Conservation (phyloP, 2,113 vertebrate genomes). For the Eulacestoma nigropectus region DNA sequence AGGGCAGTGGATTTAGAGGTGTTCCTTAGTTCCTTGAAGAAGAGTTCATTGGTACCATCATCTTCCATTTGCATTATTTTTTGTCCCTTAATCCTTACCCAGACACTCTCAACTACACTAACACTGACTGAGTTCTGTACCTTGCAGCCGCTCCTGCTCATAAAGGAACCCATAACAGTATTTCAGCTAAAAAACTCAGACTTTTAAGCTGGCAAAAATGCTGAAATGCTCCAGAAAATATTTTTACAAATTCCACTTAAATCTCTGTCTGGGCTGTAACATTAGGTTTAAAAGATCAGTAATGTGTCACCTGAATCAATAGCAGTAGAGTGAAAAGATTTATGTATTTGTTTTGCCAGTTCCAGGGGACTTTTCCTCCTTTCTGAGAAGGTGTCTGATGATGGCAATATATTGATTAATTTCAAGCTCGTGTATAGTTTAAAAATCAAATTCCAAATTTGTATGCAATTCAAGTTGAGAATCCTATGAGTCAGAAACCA, state of each 20-base stretch:
- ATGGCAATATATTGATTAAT: not conserved
- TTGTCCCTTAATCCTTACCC: not conserved
- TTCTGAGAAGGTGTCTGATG: not conserved
- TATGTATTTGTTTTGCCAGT: not conserved
- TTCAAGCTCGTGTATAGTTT: not conserved
- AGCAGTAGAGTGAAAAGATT: not conserved
- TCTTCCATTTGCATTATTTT: not conserved
- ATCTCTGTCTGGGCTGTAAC: not conserved
- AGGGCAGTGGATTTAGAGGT: not conserved
- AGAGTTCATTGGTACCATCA: not conserved
- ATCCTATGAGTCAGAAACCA: not conserved
- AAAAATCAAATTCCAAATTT: not conserved
- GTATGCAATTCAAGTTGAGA: not conserved
- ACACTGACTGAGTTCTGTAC: rapidly evolving
- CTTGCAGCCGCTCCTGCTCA: not conserved
- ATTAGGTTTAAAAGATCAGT: not conserved
- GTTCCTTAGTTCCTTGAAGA: not conserved
- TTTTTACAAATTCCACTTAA: not conserved
- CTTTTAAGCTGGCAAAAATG: not conserved
- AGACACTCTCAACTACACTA: not conserved
- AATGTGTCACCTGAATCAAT: not conserved
- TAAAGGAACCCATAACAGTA: not conserved
- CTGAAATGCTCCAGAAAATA: not conserved
- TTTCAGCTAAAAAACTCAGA: not conserved
- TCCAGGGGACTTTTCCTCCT: not conserved